Conservation (phyloP, 2,888 invertebrate species). For the Pseudanteris insignis region DNA sequence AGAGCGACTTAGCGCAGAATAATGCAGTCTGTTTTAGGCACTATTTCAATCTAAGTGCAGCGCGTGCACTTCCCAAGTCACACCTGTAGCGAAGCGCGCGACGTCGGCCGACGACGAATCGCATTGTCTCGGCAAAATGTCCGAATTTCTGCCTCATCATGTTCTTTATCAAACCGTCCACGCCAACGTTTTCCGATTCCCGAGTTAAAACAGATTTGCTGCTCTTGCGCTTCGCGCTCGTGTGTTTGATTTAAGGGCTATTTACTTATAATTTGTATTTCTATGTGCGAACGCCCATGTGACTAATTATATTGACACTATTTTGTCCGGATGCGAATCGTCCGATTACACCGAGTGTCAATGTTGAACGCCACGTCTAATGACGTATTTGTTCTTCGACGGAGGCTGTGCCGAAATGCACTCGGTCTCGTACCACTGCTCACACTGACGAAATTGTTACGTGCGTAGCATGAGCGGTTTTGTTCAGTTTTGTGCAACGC, state of each 20-base stretch:
- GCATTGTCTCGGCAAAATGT: conserved; percentile 28
- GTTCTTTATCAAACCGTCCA: conserved; percentile 32
- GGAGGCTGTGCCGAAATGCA: background rate
- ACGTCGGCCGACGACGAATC: background rate
- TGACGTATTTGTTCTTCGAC: conserved; percentile 10
- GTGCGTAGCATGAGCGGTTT: too few relatives aligned
- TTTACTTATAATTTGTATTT: conserved; percentile 18
- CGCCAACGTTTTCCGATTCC: background rate
- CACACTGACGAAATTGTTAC: too few relatives aligned
- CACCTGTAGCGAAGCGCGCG: conserved; percentile 34
- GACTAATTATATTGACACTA: conserved; percentile 16
- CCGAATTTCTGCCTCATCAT: conserved; percentile 39
- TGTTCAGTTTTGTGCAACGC: too few relatives aligned
- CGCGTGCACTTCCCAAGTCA: conserved; percentile 37
- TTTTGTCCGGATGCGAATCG: background rate
- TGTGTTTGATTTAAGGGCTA: conserved; percentile 21
- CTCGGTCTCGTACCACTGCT: too few relatives aligned
- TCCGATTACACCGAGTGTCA: conserved; percentile 10
- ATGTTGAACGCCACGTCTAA: conserved; percentile 1
- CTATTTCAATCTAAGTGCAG: conserved; percentile 29
- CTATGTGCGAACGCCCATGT: conserved; percentile 1
- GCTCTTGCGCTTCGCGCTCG: conserved; percentile 9
- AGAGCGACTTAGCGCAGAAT: conserved; percentile 30
- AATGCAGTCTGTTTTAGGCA: conserved; percentile 35
- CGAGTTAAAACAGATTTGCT: conserved; percentile 18